Evolutionary conservation across 2,888 invertebrate genomes (phyloP).

Genomic region (Drosophila lutescens): DNA sequence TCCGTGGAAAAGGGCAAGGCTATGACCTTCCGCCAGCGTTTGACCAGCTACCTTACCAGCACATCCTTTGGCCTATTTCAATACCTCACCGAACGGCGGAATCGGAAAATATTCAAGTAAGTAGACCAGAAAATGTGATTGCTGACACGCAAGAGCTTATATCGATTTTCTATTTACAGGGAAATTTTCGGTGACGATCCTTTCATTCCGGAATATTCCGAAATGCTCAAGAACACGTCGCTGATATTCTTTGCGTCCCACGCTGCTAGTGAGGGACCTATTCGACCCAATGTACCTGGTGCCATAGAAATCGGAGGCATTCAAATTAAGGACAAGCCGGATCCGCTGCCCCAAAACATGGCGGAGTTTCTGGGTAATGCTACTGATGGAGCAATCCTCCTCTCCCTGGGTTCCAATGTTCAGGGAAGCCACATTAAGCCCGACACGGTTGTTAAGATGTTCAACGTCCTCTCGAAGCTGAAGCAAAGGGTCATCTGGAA

Average conservation of each 20-base stretch:
- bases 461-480: slow-evolving; percentile 3
- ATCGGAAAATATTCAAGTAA: slow-evolving; percentile 1
- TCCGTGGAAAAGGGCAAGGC: slow-evolving; percentile 32
- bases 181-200: neutral
- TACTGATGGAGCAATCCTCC: neutral
- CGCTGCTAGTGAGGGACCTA: neutral
- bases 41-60: slow-evolving; percentile 36
- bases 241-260: neutral
- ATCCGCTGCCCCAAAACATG: neutral
- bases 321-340: slow-evolving; percentile 4
- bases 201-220: neutral
- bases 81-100: neutral
- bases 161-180: neutral
- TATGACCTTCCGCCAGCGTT: neutral
- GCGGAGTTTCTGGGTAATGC: neutral
- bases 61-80: neutral
- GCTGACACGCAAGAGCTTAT: no score
- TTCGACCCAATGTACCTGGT: neutral
- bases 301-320: slow-evolving; percentile 2
- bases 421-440: neutral
- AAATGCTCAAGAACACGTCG: neutral
- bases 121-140: neutral
- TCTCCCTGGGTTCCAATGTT: neutral
- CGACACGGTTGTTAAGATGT: slow-evolving; percentile 3
- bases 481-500: slow-evolving; percentile 3